phyloP scores from a whole-genome alignment of 64 coral and sea anemone genomes.

The Cladopsammia gracilis region DNA sequence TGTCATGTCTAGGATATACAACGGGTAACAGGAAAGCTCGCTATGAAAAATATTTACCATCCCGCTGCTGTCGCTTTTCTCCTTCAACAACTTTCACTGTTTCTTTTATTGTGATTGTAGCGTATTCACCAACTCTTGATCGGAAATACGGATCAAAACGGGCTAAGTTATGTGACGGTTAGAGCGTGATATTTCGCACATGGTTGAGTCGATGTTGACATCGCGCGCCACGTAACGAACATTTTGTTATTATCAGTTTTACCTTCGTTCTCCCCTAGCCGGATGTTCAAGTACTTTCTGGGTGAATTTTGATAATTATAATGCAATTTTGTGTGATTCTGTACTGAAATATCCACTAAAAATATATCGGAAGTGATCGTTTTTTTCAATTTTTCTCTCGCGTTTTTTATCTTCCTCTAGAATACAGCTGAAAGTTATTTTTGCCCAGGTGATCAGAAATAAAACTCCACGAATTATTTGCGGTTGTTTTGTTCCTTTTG shows the following conservation, averaged over 20 bases:
- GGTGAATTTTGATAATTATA: slow-evolving; percentile 58
- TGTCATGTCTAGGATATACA: slow-evolving; percentile 66
- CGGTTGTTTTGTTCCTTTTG: neutral
- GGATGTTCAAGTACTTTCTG: slow-evolving; percentile 58
- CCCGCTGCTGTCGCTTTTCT: neutral
- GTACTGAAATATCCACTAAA: neutral
- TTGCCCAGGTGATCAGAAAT: neutral
- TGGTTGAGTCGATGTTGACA: slow-evolving; percentile 8
- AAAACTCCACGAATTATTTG: neutral
- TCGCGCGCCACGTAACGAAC: slow-evolving; percentile 1
- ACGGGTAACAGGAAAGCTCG: slow-evolving; percentile 38
- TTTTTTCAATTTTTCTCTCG: no score
- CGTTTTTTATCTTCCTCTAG: no score
- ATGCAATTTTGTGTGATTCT: slow-evolving; percentile 35
- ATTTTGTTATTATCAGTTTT: slow-evolving; percentile 51
- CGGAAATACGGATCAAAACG: neutral
- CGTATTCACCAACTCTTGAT: neutral
- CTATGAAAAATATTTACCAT: slow-evolving; percentile 33
- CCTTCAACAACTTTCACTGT: neutral
- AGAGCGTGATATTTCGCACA: slow-evolving; percentile 48
- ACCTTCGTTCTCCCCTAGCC: neutral
- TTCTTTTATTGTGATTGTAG: neutral
- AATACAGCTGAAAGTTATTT: neutral
- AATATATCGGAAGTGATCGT: no score
- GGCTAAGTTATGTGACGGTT: slow-evolving; percentile 48